phyloP scores from a whole-genome alignment of 2,888 invertebrate genomes.

The Liodrosophila aerea region DNA sequence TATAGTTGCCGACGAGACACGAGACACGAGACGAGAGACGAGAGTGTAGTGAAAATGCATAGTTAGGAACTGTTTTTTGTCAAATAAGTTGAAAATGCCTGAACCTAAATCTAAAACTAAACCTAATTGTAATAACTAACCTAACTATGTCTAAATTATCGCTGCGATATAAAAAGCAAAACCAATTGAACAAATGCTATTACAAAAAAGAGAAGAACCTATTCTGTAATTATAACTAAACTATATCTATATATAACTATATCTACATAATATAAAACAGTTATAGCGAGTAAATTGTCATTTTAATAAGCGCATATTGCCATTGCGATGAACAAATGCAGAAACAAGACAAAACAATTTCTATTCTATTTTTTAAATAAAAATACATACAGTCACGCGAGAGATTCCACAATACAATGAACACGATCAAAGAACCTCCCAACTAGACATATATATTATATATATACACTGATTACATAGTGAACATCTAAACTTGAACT shows the following conservation, averaged over 20 bases:
- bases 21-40: too few relatives aligned
- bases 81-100: slow-evolving; percentile 35
- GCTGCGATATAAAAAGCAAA: slow-evolving; percentile 64
- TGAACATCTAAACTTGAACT: slow-evolving; percentile 10
- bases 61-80: slow-evolving; percentile 28
- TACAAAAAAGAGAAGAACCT: background rate
- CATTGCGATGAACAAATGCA: slow-evolving; percentile 28
- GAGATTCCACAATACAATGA: slow-evolving; percentile 16
- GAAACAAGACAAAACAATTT: slow-evolving; percentile 14
- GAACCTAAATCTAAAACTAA: slow-evolving; percentile 16
- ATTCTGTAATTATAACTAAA: background rate
- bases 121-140: slow-evolving; percentile 8
- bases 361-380: slow-evolving; percentile 42
- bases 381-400: slow-evolving; percentile 23
- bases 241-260: background rate
- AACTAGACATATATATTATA: slow-evolving; percentile 10
- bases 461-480: slow-evolving; percentile 15
- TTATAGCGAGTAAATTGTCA: slow-evolving; percentile 4
- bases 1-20: slow-evolving; percentile 14
- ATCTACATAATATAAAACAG: background rate
- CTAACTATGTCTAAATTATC: slow-evolving; percentile 49
- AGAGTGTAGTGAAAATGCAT: slow-evolving; percentile 13
- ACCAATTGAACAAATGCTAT: slow-evolving; percentile 48
- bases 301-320: slow-evolving; percentile 25
- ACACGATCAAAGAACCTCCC: slow-evolving; percentile 21